Conservation (phyloP, 64 coral and sea anemone genomes). For the Catalaphyllia jardinei region DNA sequence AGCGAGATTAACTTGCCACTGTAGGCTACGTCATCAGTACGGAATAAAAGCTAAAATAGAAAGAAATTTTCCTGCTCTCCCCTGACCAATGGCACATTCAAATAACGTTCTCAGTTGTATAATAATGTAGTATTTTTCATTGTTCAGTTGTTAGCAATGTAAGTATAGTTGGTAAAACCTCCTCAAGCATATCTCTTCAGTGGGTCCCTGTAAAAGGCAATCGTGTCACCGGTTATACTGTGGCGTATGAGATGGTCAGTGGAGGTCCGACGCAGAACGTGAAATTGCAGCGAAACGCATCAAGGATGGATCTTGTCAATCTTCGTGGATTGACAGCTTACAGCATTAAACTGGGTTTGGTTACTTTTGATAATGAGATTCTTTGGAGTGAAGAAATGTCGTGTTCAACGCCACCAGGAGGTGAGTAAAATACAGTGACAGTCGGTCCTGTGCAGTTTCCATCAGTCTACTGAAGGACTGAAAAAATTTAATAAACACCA, state of each 20-base stretch:
- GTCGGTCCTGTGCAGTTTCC: too few relatives aligned
- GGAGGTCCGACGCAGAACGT: background rate
- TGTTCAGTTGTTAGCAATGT: background rate
- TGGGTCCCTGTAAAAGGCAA: background rate
- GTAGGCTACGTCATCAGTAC: too few relatives aligned
- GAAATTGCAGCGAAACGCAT: background rate
- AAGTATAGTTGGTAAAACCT: background rate
- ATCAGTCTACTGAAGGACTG: too few relatives aligned
- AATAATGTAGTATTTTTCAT: background rate
- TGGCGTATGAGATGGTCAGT: background rate
- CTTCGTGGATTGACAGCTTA: constrained; percentile 12
- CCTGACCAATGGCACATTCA: too few relatives aligned
- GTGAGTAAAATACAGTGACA: background rate
- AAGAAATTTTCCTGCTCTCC: too few relatives aligned
- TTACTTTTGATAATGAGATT: background rate
- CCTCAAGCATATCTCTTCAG: background rate
- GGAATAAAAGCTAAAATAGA: too few relatives aligned
- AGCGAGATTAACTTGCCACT: too few relatives aligned
- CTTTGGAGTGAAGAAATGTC: constrained; percentile 1
- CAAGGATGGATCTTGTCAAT: background rate
- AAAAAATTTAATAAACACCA: too few relatives aligned
- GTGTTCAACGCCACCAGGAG: background rate
- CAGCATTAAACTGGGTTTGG: background rate
- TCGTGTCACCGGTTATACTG: background rate
- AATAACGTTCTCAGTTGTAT: too few relatives aligned